A percentile compares a stretch with the other conserved stretches of the same genome.
phyloP scores from a whole-genome alignment of 2,797 vertebrate species.

The Sciaenops ocellatus region DNA sequence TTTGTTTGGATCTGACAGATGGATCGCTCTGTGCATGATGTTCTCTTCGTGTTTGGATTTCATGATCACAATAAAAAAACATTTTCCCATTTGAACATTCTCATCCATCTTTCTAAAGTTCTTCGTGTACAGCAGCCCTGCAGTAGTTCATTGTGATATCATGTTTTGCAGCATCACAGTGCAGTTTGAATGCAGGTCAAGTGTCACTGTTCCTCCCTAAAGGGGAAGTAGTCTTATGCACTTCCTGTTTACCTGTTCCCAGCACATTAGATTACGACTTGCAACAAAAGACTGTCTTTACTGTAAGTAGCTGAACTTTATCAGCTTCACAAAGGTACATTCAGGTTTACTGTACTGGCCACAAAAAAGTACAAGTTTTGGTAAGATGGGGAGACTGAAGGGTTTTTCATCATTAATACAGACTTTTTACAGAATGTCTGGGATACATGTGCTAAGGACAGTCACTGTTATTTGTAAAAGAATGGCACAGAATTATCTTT shows the following conservation, averaged over 20 bases:
- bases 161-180: slow-evolving; percentile 4
- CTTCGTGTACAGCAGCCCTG: background rate
- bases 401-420: background rate
- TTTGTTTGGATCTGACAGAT: background rate
- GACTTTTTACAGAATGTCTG: background rate
- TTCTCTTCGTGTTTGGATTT: slow-evolving; percentile 1
- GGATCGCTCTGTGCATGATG: background rate
- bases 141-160: background rate
- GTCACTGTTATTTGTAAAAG: background rate
- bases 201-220: slow-evolving; percentile 3
- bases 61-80: background rate
- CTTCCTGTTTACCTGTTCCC: background rate
- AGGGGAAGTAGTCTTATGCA: background rate
- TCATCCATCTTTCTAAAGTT: background rate
- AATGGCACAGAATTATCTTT: background rate
- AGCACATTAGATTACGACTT: background rate
- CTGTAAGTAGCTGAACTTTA: background rate
- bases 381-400: background rate
- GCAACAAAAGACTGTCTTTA: background rate
- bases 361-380: background rate
- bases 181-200: slow-evolving; percentile 6
- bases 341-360: background rate
- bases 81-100: background rate
- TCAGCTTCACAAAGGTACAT: background rate
- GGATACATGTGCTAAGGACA: background rate